A percentile compares a stretch with the other conserved stretches of the same genome.
Evolutionary conservation across 1,140 invertebrate species (phyloP).

Genomic region (Thereuonema tuberculata): DNA sequence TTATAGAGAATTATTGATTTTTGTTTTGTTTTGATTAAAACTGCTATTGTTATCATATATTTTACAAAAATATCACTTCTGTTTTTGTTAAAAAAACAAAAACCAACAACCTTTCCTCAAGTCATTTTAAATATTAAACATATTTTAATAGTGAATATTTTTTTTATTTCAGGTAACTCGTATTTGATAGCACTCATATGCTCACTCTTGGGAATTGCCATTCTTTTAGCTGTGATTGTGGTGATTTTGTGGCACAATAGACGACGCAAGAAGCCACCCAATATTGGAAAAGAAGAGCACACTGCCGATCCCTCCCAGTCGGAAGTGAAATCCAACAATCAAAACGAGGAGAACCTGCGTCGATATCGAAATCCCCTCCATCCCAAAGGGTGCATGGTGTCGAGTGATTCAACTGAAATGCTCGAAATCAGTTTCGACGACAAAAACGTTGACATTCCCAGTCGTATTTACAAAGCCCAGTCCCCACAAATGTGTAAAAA

Average conservation of each 20-base stretch:
- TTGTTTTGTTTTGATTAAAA: too few species aligned
- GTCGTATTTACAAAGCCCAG: conserved; percentile 18
- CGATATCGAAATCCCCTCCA: conserved; percentile 33
- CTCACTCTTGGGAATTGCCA: background rate
- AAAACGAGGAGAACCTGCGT: conserved; percentile 75
- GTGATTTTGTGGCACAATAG: conserved; percentile 32
- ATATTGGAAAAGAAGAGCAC: conserved; percentile 7
- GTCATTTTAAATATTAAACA: too few species aligned
- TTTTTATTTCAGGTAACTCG: background rate
- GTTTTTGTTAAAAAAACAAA: too few species aligned
- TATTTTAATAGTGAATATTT: too few species aligned
- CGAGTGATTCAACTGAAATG: conserved; percentile 23
- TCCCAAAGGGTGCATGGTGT: conserved; percentile 13
- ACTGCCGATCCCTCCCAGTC: background rate
- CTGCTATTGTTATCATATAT: too few species aligned
- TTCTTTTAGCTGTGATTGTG: conserved; percentile 24
- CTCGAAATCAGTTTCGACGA: conserved; percentile 22
- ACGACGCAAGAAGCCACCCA: conserved; percentile 11
- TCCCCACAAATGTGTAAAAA: conserved; percentile 17
- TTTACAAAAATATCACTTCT: too few species aligned
- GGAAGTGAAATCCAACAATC: conserved; percentile 68
- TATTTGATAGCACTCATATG: background rate
- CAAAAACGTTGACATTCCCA: conserved; percentile 18
- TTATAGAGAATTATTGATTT: too few species aligned
- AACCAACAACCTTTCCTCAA: too few species aligned